These are phyloP conservation scores for Isaurus tuberculatus DNA, from an alignment of 92 coral and sea anemone species.

Conservation along the genomic window DNA sequence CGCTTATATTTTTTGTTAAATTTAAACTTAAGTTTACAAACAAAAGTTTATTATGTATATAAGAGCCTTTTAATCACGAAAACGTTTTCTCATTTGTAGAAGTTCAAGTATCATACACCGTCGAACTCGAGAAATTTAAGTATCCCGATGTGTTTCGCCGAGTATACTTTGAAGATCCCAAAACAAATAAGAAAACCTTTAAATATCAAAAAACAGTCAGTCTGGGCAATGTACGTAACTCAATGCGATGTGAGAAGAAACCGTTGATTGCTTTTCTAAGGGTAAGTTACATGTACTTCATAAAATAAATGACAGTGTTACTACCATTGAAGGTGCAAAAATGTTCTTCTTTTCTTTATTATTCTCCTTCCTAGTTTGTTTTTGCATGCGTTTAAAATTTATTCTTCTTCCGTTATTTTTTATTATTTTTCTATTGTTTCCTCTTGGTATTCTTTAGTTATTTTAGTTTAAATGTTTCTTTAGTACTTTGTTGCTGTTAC, in stretches of 20 bases:
- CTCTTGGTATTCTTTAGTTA: too few relatives aligned
- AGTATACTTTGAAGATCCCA: constrained; percentile 65
- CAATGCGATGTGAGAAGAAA: constrained; percentile 59
- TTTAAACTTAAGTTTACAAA: background rate
- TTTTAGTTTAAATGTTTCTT: too few relatives aligned
- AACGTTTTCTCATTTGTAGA: constrained; percentile 33
- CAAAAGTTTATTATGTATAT: background rate
- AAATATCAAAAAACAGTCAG: constrained; percentile 41
- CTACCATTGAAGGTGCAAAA: too few relatives aligned
- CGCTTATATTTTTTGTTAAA: too few relatives aligned
- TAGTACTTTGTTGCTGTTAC: too few relatives aligned
- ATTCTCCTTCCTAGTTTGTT: too few relatives aligned
- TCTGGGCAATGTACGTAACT: constrained; percentile 44
- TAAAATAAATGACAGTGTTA: background rate
- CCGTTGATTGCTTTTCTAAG: constrained; percentile 64
- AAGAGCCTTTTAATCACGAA: background rate
- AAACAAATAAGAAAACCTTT: constrained; percentile 51
- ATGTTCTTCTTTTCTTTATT: too few relatives aligned
- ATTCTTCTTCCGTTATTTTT: background rate
- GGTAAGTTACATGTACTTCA: constrained; percentile 48
- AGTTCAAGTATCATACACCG: constrained; percentile 58
- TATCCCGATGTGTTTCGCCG: constrained; percentile 53
- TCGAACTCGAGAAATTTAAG: constrained; percentile 75
- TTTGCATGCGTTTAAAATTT: background rate
- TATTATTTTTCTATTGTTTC: too few relatives aligned